A percentile compares a stretch with the other conserved stretches of the same genome.
phyloP scores from a whole-genome alignment of 2,113 vertebrate genomes.

The Entelurus aequoreus region DNA sequence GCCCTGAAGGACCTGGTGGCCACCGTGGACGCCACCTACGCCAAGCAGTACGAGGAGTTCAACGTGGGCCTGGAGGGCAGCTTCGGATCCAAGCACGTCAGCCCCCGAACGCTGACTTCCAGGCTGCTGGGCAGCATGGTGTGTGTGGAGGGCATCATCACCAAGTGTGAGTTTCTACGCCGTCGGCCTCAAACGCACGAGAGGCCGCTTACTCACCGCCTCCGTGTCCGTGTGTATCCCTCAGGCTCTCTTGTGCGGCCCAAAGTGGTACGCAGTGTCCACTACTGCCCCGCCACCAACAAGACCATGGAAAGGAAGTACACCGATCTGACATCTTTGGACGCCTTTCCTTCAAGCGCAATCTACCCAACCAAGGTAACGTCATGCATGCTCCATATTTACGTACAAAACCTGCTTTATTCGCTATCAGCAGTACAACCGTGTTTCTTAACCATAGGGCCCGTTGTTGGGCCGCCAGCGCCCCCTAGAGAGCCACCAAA shows the following conservation, averaged over 20 bases:
- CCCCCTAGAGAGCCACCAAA: too few relatives aligned
- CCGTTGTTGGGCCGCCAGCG: too few relatives aligned
- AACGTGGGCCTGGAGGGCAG: conserved; percentile 92
- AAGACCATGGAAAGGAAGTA: conserved; percentile 94
- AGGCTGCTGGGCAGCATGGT: conserved; percentile 88
- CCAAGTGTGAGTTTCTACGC: conserved; percentile 81
- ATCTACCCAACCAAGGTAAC: conserved; percentile 94
- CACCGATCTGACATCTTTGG: conserved; percentile 88
- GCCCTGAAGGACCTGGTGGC: conserved; percentile 90
- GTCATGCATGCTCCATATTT: background rate
- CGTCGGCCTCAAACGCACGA: background rate
- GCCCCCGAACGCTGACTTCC: conserved; percentile 86
- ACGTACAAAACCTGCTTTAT: too few relatives aligned
- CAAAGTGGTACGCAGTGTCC: conserved; percentile 92
- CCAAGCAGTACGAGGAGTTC: conserved; percentile 96
- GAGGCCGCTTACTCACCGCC: too few relatives aligned
- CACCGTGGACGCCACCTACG: conserved; percentile 87
- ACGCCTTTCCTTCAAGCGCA: conserved; percentile 87
- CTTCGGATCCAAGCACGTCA: conserved; percentile 91
- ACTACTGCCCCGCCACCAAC: conserved; percentile 95
- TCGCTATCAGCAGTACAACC: too few relatives aligned
- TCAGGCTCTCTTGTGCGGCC: conserved; percentile 93
- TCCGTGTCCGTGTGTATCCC: background rate
- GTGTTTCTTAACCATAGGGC: too few relatives aligned
- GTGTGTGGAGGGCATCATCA: conserved; percentile 95